These are phyloP conservation scores for Ondatra zibethicus DNA, from an alignment of 2,113 vertebrate species.

Conservation along the genomic window DNA sequence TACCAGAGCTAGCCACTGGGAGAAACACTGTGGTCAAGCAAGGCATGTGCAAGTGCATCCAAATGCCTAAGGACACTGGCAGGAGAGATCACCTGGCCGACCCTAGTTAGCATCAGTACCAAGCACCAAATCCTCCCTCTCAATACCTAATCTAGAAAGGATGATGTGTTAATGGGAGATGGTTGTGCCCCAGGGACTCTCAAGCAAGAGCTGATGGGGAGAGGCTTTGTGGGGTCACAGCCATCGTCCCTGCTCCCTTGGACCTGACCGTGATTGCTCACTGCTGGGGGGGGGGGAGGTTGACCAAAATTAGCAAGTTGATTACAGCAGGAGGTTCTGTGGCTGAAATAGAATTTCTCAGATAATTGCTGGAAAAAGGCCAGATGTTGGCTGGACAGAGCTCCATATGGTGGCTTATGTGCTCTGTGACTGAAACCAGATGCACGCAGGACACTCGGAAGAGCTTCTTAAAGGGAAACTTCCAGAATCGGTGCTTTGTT, in stretches of 20 bases:
- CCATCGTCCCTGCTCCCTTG: neutral
- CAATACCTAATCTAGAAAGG: constrained; percentile 42
- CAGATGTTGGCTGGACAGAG: constrained; percentile 60
- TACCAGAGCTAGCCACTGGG: neutral
- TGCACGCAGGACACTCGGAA: neutral
- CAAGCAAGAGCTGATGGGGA: constrained; percentile 10
- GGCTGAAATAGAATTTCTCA: constrained; percentile 73
- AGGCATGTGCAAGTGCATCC: neutral
- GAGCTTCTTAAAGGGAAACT: constrained; percentile 41
- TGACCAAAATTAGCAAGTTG: constrained; percentile 64
- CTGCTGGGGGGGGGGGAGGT: neutral
- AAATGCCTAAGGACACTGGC: neutral
- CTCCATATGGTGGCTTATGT: constrained; percentile 54
- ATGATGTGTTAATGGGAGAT: constrained; percentile 52
- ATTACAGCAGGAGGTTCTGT: constrained; percentile 75
- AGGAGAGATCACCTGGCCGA: neutral
- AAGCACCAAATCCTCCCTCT: neutral
- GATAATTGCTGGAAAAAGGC: constrained; percentile 77
- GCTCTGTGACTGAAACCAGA: constrained; percentile 56
- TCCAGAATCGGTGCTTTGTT: constrained; percentile 25
- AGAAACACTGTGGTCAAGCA: constrained; percentile 30
- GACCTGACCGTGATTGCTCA: constrained; percentile 36
- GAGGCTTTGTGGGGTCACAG: constrained; percentile 52
- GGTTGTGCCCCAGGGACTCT: neutral
- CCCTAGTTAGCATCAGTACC: neutral